Conservation (phyloP, 1,140 invertebrate genomes). For the Agrilus planipennis region DNA sequence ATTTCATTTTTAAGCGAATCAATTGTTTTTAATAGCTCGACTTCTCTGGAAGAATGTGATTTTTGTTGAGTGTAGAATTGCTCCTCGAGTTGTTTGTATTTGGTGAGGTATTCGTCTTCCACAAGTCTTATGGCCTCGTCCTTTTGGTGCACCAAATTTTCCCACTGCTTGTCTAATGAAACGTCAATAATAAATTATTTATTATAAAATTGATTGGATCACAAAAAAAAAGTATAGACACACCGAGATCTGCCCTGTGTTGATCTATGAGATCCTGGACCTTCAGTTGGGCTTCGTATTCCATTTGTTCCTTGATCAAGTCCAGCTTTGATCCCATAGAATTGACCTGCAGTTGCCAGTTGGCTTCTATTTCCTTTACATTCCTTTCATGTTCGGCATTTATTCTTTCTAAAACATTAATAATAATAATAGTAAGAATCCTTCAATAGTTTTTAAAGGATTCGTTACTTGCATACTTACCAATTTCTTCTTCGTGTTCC, state of each 20-base stretch:
- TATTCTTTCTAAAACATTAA: constrained; percentile 28
- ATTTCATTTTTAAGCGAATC: constrained; percentile 30
- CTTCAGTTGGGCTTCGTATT: constrained; percentile 34
- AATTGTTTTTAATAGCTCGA: constrained; percentile 32
- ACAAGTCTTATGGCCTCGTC: constrained; percentile 39
- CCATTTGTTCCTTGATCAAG: constrained; percentile 37
- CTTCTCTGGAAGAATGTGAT: constrained; percentile 26
- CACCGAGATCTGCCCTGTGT: constrained; percentile 37
- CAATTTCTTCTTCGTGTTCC: constrained; percentile 44
- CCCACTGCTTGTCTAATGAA: constrained; percentile 39
- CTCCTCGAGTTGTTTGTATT: constrained; percentile 37
- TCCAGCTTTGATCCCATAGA: constrained; percentile 34
- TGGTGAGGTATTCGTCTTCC: constrained; percentile 39
- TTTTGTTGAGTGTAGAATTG: constrained; percentile 32
- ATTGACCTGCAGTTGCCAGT: constrained; percentile 31
- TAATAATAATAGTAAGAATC: too few species aligned
- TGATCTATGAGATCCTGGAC: constrained; percentile 31
- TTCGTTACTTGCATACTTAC: constrained; percentile 27
- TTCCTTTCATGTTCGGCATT: constrained; percentile 31
- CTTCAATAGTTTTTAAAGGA: background rate
- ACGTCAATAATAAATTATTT: background rate
- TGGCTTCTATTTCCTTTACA: constrained; percentile 31
- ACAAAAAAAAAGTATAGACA: constrained; percentile 2
- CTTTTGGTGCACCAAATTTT: constrained; percentile 40
- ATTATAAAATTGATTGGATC: background rate